Conservation (phyloP, 2,888 invertebrate genomes). For the Drosophila subsilvestris region DNA sequence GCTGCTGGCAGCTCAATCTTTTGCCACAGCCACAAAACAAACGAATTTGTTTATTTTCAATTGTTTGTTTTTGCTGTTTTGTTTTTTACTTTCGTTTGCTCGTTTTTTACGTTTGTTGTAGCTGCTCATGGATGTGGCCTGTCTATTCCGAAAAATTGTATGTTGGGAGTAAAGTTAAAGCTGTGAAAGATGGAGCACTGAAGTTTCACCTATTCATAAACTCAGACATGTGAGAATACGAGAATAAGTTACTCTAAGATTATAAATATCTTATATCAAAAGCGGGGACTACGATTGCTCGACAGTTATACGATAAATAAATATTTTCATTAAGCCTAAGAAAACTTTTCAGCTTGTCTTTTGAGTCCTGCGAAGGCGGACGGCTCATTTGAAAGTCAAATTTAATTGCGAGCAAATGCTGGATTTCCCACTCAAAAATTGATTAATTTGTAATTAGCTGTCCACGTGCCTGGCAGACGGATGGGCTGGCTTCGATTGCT, state of each 20-base stretch:
- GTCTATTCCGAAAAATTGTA: too few relatives aligned
- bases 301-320: neutral
- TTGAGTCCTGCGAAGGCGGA: neutral
- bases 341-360: neutral
- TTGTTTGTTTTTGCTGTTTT: neutral
- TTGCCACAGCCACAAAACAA: constrained; percentile 5
- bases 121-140: neutral
- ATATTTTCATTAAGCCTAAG: neutral
- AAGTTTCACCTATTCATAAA: too few relatives aligned
- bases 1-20: constrained; percentile 24
- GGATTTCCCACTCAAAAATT: constrained; percentile 31
- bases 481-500: neutral
- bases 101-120: neutral
- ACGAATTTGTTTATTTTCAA: constrained; percentile 40
- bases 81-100: constrained; percentile 8
- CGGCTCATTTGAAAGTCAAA: constrained; percentile 10
- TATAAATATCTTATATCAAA: too few relatives aligned
- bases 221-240: too few relatives aligned
- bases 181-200: too few relatives aligned
- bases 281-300: too few relatives aligned
- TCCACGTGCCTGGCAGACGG: constrained; percentile 17
- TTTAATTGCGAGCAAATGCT: constrained; percentile 39
- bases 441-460: constrained; percentile 31
- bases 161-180: too few relatives aligned
- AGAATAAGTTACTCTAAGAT: too few relatives aligned